A percentile compares a stretch with the other conserved stretches of the same genome.
These are phyloP conservation scores for Pelmatolapia mariae DNA, from an alignment of 2,113 vertebrate species.

Conservation along the genomic window DNA sequence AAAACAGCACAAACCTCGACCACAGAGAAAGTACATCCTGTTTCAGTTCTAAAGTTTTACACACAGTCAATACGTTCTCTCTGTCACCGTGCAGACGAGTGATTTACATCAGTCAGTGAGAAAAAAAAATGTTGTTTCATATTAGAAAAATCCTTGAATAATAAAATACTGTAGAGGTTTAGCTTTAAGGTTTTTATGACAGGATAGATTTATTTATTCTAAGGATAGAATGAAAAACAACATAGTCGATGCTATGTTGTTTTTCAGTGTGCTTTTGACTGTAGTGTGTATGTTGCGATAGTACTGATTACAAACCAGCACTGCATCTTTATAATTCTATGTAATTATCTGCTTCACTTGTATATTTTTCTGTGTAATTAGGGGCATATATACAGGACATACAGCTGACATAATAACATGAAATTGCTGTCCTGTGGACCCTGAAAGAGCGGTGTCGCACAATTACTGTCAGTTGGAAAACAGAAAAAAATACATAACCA, in stretches of 20 bases:
- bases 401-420: not conserved
- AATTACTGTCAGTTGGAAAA: not conserved
- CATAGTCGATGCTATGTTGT: not conserved
- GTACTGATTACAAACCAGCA: not conserved
- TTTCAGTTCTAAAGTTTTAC: not conserved
- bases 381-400: not conserved
- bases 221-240: not conserved
- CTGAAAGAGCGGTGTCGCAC: not conserved
- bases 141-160: not conserved
- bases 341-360: not conserved
- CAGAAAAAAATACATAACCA: not conserved
- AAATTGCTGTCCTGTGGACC: not conserved
- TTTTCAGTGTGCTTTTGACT: not conserved
- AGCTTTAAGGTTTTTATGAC: not conserved
- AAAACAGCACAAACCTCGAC: not conserved
- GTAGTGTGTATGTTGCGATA: not conserved
- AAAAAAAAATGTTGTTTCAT: accelerated
- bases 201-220: not conserved
- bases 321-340: not conserved
- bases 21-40: not conserved
- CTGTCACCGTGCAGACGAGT: not conserved
- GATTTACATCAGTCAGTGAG: not conserved
- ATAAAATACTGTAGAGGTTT: not conserved
- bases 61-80: not conserved
- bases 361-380: not conserved